Evolutionary conservation across 2,888 invertebrate species (phyloP), one percentile per base, ranked within the genome.

Genomic region (Drosophila phalerata): DNA sequence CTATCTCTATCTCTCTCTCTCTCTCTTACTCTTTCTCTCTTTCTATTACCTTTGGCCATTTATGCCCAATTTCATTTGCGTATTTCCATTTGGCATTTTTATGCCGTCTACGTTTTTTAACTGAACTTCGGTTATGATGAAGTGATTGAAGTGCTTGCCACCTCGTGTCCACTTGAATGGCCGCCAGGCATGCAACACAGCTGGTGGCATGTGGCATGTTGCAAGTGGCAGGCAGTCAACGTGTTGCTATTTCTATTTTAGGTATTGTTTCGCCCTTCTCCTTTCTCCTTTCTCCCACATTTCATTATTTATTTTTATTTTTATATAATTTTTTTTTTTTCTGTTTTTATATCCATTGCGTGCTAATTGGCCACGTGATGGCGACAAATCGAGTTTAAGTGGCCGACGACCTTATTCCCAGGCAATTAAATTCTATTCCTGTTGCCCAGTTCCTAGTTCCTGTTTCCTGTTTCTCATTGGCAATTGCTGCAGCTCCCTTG

Each of bases 361-460:
- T 85, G 88, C 80, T 88, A 88, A 85, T 85, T 85, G 88, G 85
- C 80, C 80, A 83, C 84, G 75, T 77, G 86, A 88, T 79, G 80
- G 88, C 85, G 75, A 88, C 88, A 88, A 88, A 85, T 85, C 84
- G 88, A 83, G 80, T 83, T 80, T 75, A 85, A 82, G 73, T 73
- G 82, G 52, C 57, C 53, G 37, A 13, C 74, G 47, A 73, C 73
- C 45, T 58, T 25, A 40, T 56, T 45, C 19, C 22, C 19, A 32
- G 51, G 34, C 47, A 47, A 56, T 67, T 62, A 49, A 43, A 67
- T 56, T 62, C 34, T 43, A 48, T 51, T 67, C 43, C 42, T 37
- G 34, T 37, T 60, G 32, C 42, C 53, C 10, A 42, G 53, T 43
- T 19, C 34, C n/a, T 22, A 13, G 19, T 60, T 47, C 11, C 38